Evolutionary conservation across 2,888 invertebrate genomes (phyloP).

Genomic region (Sthenelais limicola): DNA sequence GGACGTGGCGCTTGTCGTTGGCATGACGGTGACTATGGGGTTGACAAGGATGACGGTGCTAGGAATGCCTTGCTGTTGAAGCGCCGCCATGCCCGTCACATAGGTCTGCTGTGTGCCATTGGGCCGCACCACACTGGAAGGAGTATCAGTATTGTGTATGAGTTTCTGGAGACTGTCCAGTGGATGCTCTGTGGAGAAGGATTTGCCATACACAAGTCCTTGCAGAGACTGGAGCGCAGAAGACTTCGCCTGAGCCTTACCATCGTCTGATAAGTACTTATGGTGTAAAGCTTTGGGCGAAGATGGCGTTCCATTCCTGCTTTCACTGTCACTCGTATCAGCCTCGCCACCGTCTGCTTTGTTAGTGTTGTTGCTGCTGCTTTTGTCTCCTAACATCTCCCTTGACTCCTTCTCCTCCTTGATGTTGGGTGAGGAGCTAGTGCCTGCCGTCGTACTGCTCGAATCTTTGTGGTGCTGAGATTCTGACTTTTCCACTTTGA

Average conservation of each 20-base stretch:
- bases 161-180: slow-evolving; percentile 94
- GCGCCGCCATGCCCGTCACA: slow-evolving; percentile 29
- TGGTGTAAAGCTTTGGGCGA: slow-evolving; percentile 11
- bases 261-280: slow-evolving; percentile 47
- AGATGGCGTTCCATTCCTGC: neutral
- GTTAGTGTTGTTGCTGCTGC: neutral
- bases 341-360: neutral
- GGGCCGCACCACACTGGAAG: slow-evolving; percentile 63
- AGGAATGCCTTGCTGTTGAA: slow-evolving; percentile 42
- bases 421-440: slow-evolving; percentile 16
- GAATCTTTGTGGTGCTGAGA: slow-evolving; percentile 6
- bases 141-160: slow-evolving; percentile 92
- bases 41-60: slow-evolving; percentile 53
- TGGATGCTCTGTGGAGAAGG: slow-evolving; percentile 80
- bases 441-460: slow-evolving; percentile 3
- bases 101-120: slow-evolving; percentile 30
- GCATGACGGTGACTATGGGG: slow-evolving; percentile 52
- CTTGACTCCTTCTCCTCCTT: slow-evolving; percentile 8
- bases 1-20: slow-evolving; percentile 32
- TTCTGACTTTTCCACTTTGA: slow-evolving; percentile 28
- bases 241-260: slow-evolving; percentile 39
- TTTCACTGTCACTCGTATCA: slow-evolving; percentile 8
- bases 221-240: slow-evolving; percentile 69
- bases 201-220: slow-evolving; percentile 66
- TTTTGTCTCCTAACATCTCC: no score